phyloP scores from a whole-genome alignment of 2,113 vertebrate species.

The Macrotis lagotis region DNA sequence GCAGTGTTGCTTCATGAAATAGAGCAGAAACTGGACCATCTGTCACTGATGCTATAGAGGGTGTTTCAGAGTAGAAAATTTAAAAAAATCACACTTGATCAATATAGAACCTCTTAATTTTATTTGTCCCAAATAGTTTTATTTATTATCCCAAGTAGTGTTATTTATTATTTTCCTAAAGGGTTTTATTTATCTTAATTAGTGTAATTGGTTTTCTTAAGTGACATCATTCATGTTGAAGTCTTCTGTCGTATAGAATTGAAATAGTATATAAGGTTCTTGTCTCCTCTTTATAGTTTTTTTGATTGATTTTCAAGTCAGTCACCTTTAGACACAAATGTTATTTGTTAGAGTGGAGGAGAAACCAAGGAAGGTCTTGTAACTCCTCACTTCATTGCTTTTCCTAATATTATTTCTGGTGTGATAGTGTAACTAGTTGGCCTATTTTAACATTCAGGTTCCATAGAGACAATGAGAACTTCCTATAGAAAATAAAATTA shows the following conservation, averaged over 20 bases:
- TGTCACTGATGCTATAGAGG: neutral
- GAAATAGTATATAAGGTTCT: neutral
- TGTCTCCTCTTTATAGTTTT: neutral
- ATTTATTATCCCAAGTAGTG: no score
- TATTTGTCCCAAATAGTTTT: neutral
- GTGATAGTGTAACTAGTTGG: neutral
- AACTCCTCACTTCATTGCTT: neutral
- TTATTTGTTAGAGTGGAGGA: constrained; percentile 1
- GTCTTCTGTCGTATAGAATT: neutral
- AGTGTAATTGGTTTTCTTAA: neutral
- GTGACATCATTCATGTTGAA: neutral
- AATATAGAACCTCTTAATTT: neutral
- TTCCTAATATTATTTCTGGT: neutral
- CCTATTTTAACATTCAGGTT: neutral
- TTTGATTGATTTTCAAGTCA: neutral
- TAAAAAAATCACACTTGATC: neutral
- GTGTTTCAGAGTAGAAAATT: neutral
- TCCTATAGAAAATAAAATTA: constrained; percentile 23
- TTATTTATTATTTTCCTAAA: neutral
- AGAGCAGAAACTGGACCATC: neutral
- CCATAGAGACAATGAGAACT: neutral
- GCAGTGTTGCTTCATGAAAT: neutral
- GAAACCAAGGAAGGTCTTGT: neutral
- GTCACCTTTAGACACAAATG: neutral
- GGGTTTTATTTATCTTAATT: neutral